Percentiles rank a stretch among this genome's conserved stretches.
phyloP scores from a whole-genome alignment of 1,140 invertebrate species.

The Bradysia coprophila region DNA sequence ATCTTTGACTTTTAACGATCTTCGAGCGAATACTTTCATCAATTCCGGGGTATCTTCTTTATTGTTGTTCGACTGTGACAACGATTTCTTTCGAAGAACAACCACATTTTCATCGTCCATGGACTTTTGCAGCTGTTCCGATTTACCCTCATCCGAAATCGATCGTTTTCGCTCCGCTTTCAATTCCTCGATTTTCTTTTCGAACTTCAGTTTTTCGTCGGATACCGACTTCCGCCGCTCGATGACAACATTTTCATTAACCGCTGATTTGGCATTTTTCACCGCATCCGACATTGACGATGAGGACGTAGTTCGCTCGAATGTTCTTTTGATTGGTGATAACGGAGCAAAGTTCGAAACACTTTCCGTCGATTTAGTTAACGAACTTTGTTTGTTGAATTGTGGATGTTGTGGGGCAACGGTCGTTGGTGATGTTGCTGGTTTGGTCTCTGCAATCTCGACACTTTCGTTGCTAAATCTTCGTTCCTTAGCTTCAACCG shows the following conservation, averaged over 20 bases:
- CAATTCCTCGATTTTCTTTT: slow-evolving; percentile 12
- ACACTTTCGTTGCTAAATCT: slow-evolving; percentile 29
- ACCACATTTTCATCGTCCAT: slow-evolving; percentile 13
- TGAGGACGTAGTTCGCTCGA: background rate
- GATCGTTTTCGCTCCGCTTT: slow-evolving; percentile 10
- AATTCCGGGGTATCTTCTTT: slow-evolving; percentile 48
- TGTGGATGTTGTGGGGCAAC: too few relatives aligned
- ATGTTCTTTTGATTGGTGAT: background rate
- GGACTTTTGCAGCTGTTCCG: slow-evolving; percentile 11
- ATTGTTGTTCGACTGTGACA: slow-evolving; percentile 11
- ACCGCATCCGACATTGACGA: background rate
- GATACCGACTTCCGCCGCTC: slow-evolving; percentile 16
- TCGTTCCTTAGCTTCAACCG: slow-evolving; percentile 13
- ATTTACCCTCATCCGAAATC: background rate
- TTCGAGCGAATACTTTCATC: slow-evolving; percentile 58
- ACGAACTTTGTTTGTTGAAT: background rate
- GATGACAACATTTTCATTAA: background rate
- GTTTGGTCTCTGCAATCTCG: slow-evolving; percentile 24
- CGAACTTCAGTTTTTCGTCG: slow-evolving; percentile 12
- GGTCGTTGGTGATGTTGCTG: background rate
- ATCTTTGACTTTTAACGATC: slow-evolving; percentile 56
- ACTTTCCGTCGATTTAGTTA: background rate
- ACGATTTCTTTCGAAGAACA: slow-evolving; percentile 34
- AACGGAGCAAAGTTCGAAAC: background rate
- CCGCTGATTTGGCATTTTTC: background rate